Evolutionary conservation across 1,140 invertebrate genomes (phyloP), one percentile per base, ranked within the genome.

Genomic region (Belonocnema kinseyi): DNA sequence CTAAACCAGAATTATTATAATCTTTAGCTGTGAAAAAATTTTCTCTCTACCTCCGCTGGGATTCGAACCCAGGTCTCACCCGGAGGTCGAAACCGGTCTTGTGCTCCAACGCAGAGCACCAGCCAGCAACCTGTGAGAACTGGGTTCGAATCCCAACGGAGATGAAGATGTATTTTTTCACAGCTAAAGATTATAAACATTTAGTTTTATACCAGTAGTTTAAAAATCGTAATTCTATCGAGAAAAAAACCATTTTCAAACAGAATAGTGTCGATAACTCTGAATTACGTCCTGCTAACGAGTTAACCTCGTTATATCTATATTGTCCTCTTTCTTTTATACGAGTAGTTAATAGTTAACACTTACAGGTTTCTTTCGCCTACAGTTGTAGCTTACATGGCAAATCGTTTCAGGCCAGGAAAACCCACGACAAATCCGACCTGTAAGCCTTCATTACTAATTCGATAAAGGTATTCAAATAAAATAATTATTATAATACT

Each of bases 281-380:
- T n/a, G 58, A 74, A 72, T 72, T 19, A 75, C 52, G 56, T 74
- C 33, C 73, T 72, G 17, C 46, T 77, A 77, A 76, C 75, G 58
- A 76, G 56, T 58, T 50, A 56, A 73, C 54, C 50, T 19, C 33
- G 73, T 33, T 66, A 54, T 54, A 17, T 11, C 7, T 46, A 11
- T 54, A 66, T 66, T 66, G 61, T 16, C 33, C 40, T 66, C 26
- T 66, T 33, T 14, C 58, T 33, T 16, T 66, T 66, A 8, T 33
- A 40, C n/a, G 61, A 7, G 40, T 66, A 26, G 26, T 33, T 66
- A 66, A 66, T 66, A 66, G 26, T n/a, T 4, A 11, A 46, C 40
- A 46, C 40, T 17, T 26, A 26, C n/a, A 66, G 16, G 61, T 66
- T 40, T 66, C 14, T 46, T 40, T 40, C 61, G 61, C 61, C 61